Base-by-base conservation (phyloP, 2,888 invertebrate species). In the Himalopsyche kuldschensis region DNA sequence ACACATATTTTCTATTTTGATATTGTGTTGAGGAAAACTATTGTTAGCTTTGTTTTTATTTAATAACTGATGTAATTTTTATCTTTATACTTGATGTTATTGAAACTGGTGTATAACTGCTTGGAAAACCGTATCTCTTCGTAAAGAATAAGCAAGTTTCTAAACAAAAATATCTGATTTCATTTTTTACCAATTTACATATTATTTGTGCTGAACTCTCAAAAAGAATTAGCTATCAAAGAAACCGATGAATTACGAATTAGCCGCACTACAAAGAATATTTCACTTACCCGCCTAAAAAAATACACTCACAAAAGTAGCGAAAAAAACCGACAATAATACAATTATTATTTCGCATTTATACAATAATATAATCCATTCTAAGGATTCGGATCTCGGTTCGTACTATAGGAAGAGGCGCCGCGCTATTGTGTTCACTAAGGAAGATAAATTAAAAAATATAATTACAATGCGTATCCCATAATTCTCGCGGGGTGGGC, bases 361-460 rank as follows among this genome's bases (percentile, higher is more conserved):
- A 69, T 69, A 69, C 69, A 69, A 69, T 69, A 69, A 69, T 69
- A 69, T 69, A 69, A 69, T 69, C 69, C 69, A 69, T 69, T 69
- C 69, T 69, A 69, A 30, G 69, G 69, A 69, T 69, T 69, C 69
- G 69, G 69, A 69, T 82, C 80, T 82, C 84, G 83, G 84, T 80
- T 84, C 85, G 76, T 81, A 79, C 86, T 86, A 79, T 86, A 83
- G 90, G 91, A 90, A 89, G 91, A 91, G 91, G 91, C 91, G 91
- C 91, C 91, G 91, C 91, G 91, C 92, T 84, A 79, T 92, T 92
- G 92, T 92, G 91, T 91, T 91, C 92, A 92, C 92, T 93, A 93
- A 93, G 93, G 93, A 93, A 93, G 93, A 93, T 93, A 93, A 93
- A 93, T 93, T 93, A 93, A 93, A 93, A 93, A 93, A 93, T 93